Evolutionary conservation across 2,113 vertebrate genomes (phyloP).

Genomic region (Zapornia atra): DNA sequence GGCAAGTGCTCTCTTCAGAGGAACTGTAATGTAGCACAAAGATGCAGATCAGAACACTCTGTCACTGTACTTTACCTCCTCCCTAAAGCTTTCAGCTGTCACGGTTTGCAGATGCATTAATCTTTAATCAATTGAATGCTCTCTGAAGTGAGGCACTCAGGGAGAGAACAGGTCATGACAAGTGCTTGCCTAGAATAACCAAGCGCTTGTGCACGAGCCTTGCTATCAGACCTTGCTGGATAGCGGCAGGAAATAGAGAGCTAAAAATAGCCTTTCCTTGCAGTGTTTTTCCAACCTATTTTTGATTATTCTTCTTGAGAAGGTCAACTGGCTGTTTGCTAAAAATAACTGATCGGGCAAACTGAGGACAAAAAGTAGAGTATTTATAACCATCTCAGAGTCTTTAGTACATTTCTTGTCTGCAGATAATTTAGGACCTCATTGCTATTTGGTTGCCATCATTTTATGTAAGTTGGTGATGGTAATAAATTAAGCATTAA

Average conservation of each 20-base stretch:
- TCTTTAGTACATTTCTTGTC: slow-evolving; percentile 51
- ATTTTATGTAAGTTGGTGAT: slow-evolving; percentile 64
- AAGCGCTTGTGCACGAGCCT: slow-evolving; percentile 45
- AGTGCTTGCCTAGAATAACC: slow-evolving; percentile 69
- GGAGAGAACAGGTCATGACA: slow-evolving; percentile 45
- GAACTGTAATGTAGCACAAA: slow-evolving; percentile 48
- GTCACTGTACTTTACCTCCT: slow-evolving; percentile 39
- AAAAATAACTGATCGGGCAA: slow-evolving; percentile 86
- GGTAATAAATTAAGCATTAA: slow-evolving; percentile 55
- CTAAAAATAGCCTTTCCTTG: slow-evolving; percentile 78
- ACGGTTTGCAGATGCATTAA: slow-evolving; percentile 77
- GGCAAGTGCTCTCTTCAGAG: neutral
- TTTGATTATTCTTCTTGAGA: slow-evolving; percentile 88
- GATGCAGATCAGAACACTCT: slow-evolving; percentile 57
- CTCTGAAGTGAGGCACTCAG: slow-evolving; percentile 70
- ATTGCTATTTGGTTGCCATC: slow-evolving; percentile 29
- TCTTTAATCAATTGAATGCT: slow-evolving; percentile 78
- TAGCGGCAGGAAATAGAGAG: slow-evolving; percentile 67
- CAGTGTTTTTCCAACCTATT: slow-evolving; percentile 81
- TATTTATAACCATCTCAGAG: slow-evolving; percentile 74
- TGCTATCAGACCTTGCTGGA: slow-evolving; percentile 69
- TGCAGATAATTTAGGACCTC: slow-evolving; percentile 48
- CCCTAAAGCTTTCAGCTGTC: slow-evolving; percentile 57
- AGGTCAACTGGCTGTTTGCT: slow-evolving; percentile 81
- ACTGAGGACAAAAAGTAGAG: slow-evolving; percentile 80